Percentiles rank a stretch among this genome's conserved stretches.
phyloP scores from a whole-genome alignment of 2,797 vertebrate species.

The Mormyrops attenuatus region DNA sequence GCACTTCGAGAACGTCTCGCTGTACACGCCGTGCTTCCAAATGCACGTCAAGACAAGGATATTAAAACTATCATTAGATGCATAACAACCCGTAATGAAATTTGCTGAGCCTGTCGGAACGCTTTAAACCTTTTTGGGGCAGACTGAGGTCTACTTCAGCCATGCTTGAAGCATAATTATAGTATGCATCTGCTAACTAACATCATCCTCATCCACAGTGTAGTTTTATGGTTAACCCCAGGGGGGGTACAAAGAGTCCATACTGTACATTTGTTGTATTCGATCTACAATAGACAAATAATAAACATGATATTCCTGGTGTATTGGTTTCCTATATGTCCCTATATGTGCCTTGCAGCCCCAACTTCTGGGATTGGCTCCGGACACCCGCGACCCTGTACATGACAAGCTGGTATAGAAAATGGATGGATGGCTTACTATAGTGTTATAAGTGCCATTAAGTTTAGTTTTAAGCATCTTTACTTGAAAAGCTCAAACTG shows the following conservation, averaged over 20 bases:
- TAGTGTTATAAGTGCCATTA: background rate
- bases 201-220: background rate
- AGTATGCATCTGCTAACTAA: background rate
- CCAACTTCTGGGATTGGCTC: background rate
- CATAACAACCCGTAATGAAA: background rate
- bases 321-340: background rate
- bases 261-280: background rate
- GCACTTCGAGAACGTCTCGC: background rate
- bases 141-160: background rate
- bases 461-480: background rate
- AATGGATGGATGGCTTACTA: background rate
- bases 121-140: background rate
- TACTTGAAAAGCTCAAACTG: background rate
- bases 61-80: background rate
- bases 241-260: background rate
- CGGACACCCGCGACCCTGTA: background rate
- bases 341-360: background rate
- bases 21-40: background rate
- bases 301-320: background rate
- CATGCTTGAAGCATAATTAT: background rate
- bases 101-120: background rate
- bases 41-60: background rate
- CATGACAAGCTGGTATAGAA: background rate
- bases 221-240: background rate
- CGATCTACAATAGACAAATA: background rate